Conservation (phyloP, 1,140 invertebrate genomes). For the Uloborus diversus region DNA sequence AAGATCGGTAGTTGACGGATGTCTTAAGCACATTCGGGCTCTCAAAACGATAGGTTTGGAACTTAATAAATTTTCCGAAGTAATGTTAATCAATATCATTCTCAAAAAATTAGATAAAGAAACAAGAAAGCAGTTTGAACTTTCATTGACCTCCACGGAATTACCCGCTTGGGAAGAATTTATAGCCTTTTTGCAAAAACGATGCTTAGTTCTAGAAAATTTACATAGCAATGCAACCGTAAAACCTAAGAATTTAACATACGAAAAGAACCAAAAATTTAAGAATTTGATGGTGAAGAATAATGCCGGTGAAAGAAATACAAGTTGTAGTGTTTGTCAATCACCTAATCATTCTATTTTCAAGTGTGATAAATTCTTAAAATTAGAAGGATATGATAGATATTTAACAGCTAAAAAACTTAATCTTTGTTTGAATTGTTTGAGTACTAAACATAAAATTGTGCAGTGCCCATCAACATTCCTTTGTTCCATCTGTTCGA, state of each 20-base stretch:
- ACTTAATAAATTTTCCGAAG: not conserved
- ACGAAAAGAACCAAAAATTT: not conserved
- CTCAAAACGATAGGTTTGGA: not conserved
- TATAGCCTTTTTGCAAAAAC: not conserved
- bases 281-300: not conserved
- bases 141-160: not conserved
- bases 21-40: not conserved
- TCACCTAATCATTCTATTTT: not conserved
- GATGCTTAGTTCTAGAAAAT: not conserved
- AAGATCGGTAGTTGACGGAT: not conserved
- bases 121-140: not conserved
- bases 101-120: not conserved
- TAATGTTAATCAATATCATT: not conserved
- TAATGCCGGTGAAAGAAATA: not conserved
- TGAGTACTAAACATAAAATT: not conserved
- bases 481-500: not conserved
- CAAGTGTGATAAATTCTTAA: not conserved
- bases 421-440: not conserved
- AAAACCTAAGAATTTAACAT: too few species aligned
- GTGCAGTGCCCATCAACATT: not conserved
- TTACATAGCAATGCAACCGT: not conserved
- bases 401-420: not conserved
- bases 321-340: not conserved
- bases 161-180: not conserved
- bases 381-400: not conserved